Evolutionary conservation across 1,140 invertebrate species (phyloP).

Genomic region (Lamellibrachia luymesi): DNA sequence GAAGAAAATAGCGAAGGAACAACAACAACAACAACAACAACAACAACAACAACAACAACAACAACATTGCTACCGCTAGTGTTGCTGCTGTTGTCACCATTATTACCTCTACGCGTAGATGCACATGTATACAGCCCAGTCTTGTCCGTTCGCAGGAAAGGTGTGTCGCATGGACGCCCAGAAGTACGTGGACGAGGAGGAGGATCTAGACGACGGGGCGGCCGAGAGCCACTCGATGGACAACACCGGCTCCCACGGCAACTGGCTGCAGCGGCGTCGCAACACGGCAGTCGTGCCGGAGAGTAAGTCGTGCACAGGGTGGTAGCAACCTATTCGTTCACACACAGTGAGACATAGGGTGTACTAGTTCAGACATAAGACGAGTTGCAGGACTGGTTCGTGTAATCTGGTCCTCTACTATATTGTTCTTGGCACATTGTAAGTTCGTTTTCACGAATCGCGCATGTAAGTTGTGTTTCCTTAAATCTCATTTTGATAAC

Average conservation of each 20-base stretch:
- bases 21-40: too few species aligned
- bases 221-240: constrained; percentile 37
- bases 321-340: neutral
- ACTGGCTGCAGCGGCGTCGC: constrained; percentile 48
- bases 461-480: too few species aligned
- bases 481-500: too few species aligned
- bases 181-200: constrained; percentile 30
- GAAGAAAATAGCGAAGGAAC: too few species aligned
- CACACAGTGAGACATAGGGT: neutral
- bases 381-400: too few species aligned
- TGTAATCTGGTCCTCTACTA: too few species aligned
- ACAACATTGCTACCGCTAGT: neutral
- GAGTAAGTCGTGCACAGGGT: constrained; percentile 37
- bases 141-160: constrained; percentile 18
- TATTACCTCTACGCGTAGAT: neutral
- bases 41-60: neutral
- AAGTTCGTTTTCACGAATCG: too few species aligned
- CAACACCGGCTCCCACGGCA: constrained; percentile 36
- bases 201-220: constrained; percentile 35
- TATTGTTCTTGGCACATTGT: too few species aligned
- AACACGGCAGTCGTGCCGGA: constrained; percentile 52
- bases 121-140: neutral
- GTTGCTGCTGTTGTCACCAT: neutral
- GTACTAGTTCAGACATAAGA: neutral
- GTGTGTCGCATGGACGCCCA: constrained; percentile 19